Base-by-base conservation (phyloP, 2,888 invertebrate species). In the Ernsta delagoae region DNA sequence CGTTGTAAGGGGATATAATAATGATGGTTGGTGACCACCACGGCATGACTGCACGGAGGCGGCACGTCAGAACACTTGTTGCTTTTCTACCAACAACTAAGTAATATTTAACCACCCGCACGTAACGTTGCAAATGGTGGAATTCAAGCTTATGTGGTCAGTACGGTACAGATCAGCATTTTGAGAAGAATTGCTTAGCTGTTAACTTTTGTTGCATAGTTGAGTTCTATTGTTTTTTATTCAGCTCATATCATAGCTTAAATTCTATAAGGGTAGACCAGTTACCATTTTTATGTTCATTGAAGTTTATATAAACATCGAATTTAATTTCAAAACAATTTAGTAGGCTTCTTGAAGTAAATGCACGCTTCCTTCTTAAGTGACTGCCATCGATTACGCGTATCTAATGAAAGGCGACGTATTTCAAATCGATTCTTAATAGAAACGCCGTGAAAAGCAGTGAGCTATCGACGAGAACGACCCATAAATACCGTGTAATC, bases 1-100 rank as follows among this genome's bases (percentile, higher is more conserved):
- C 87, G 90, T 89, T 87, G 85, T 85, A 71, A 77, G 86, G 87
- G 87, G 36, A 84, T 84, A 71, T 83, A 83, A 83, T 82, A 78
- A 82, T 80, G 83, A 83, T 88, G 84, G 79, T 78, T 78, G 81
- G 84, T 86, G 86, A 79, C 75, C 86, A 88, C 72, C 76, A 70
- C 77, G 74, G 79, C 89, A 83, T 88, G 87, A 87, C 87, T 81
- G 72, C 77, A 72, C 80, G 81, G 86, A 81, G 81, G 73, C 79
- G 79, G 67, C 67, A 72, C 74, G 80, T 81, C 80, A 85, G 81
- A 77, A 70, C 65, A 71, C 80, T 79, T 78, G 77, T 76, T 77
- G 80, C 79, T 80, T 79, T 78, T 79, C 77, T 76, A 75, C 57
- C 2, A 41, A 62, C 57, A 43, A 12, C 56, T n/a, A n/a, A n/a